Evolutionary conservation across 2,113 vertebrate species (phyloP).

Genomic region (Numenius arquata): DNA sequence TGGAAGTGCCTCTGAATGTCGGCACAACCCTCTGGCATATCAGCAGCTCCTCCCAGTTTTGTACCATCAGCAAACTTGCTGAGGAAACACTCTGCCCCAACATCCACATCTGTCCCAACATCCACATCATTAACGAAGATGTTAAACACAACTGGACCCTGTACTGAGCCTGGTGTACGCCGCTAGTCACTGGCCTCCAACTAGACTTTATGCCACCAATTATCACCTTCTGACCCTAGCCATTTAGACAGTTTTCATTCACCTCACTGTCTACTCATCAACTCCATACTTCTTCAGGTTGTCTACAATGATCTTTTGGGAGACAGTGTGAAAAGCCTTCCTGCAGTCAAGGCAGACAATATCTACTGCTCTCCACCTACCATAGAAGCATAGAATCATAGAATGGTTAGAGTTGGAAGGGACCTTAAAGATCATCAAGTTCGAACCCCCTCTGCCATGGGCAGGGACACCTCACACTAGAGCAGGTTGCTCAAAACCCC

Average conservation of each 20-base stretch:
- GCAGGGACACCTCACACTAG: no score
- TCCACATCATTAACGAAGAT: neutral
- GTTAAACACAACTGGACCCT: neutral
- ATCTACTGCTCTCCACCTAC: neutral
- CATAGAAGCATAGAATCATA: no score
- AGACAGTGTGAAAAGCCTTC: neutral
- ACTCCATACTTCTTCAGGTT: neutral
- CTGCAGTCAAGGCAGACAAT: neutral
- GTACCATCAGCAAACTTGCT: neutral
- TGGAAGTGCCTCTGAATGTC: neutral
- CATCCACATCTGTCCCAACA: neutral
- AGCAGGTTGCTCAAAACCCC: no score
- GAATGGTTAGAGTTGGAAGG: no score
- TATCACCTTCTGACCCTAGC: accelerated
- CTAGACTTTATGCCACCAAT: neutral
- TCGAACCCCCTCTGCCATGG: no score
- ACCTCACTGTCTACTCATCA: neutral
- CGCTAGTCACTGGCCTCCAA: neutral
- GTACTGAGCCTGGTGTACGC: neutral
- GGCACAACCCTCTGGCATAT: neutral
- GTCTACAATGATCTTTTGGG: accelerated
- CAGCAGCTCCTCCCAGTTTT: neutral
- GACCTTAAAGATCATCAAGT: no score
- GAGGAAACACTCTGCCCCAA: neutral
- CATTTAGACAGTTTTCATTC: neutral